Conservation (phyloP, 2,888 invertebrate species). For the Mystacides longicornis region DNA sequence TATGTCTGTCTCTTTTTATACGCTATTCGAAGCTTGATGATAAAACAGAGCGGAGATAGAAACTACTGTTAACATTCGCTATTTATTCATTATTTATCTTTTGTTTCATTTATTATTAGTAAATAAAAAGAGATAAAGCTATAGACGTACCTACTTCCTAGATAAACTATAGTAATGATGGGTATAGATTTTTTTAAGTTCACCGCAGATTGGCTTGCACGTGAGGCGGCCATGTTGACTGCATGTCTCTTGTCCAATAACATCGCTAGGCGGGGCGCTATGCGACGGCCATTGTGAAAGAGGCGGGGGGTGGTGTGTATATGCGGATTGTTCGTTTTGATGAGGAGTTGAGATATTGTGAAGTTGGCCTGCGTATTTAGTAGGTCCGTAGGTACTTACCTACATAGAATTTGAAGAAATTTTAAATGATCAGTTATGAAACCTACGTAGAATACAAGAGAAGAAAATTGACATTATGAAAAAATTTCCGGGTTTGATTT, state of each 20-base stretch:
- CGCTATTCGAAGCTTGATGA: neutral
- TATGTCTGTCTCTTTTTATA: neutral
- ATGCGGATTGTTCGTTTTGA: conserved; percentile 17
- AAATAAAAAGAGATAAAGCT: conserved; percentile 4
- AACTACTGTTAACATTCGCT: too few relatives aligned
- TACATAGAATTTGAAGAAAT: too few relatives aligned
- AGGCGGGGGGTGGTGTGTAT: conserved; percentile 11
- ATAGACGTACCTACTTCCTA: neutral
- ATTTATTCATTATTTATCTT: neutral
- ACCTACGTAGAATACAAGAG: too few relatives aligned
- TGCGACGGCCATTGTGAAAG: conserved; percentile 22
- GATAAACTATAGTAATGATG: neutral
- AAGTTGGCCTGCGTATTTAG: too few relatives aligned
- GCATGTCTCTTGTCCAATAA: conserved; percentile 17
- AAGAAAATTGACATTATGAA: too few relatives aligned
- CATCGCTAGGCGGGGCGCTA: conserved; percentile 18
- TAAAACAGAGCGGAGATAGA: neutral
- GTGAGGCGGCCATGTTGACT: conserved; percentile 20
- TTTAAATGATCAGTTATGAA: too few relatives aligned
- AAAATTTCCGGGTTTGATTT: too few relatives aligned
- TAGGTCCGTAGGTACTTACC: too few relatives aligned
- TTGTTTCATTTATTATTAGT: neutral
- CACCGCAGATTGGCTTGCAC: conserved; percentile 7
- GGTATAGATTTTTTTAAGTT: conserved; percentile 1
- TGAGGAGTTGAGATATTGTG: conserved; percentile 9